phyloP scores from a whole-genome alignment of 1,140 invertebrate genomes.

The Aphelinus certus region DNA sequence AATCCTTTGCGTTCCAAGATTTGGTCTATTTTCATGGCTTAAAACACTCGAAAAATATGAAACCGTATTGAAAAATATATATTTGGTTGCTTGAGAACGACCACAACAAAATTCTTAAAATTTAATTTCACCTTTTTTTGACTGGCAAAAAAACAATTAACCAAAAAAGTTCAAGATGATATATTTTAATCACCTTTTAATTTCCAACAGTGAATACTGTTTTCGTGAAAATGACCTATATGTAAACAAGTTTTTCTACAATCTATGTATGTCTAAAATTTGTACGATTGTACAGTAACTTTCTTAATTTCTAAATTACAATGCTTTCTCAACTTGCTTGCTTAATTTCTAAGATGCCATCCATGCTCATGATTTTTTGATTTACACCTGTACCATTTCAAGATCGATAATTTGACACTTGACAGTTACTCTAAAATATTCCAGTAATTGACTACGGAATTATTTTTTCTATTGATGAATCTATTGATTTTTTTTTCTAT shows the following conservation, averaged over 20 bases:
- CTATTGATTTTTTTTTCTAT: conserved; percentile 1
- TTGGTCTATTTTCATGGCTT: too few relatives aligned
- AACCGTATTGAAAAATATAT: too few relatives aligned
- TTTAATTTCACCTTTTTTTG: too few relatives aligned
- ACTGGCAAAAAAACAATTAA: too few relatives aligned
- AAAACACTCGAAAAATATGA: too few relatives aligned
- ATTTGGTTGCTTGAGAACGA: too few relatives aligned
- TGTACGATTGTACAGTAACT: conserved; percentile 18
- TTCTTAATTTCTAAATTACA: conserved; percentile 20
- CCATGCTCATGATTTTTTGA: conserved; percentile 3
- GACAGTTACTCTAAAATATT: conserved; percentile 9
- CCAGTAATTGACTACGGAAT: conserved; percentile 29
- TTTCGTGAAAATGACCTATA: too few relatives aligned
- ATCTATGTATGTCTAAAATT: conserved; percentile 26
- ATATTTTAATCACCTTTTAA: too few relatives aligned
- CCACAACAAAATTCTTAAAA: too few relatives aligned
- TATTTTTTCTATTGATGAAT: background rate
- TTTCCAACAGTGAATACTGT: too few relatives aligned
- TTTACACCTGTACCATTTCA: conserved; percentile 33
- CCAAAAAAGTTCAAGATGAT: too few relatives aligned
- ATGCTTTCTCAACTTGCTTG: background rate
- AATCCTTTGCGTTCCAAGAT: too few relatives aligned
- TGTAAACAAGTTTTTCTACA: conserved; percentile 19
- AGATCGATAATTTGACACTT: conserved; percentile 2
- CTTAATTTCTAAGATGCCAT: conserved; percentile 11